These are phyloP conservation scores for Druon quercuslanigerum DNA, from an alignment of 1,140 invertebrate species.

Conservation along the genomic window DNA sequence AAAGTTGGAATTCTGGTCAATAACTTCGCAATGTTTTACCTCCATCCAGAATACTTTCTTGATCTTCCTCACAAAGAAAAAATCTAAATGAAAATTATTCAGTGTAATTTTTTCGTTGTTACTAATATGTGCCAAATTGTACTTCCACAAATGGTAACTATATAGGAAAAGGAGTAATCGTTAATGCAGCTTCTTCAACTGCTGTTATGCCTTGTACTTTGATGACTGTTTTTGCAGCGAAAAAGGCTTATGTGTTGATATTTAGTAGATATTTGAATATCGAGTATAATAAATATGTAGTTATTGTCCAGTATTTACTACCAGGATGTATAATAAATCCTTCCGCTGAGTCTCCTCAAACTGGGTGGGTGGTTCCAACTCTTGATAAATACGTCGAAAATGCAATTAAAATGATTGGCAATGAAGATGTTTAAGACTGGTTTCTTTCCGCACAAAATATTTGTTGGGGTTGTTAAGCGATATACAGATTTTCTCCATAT, in stretches of 20 bases:
- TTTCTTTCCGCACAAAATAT: conserved; percentile 74
- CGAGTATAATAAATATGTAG: conserved; percentile 79
- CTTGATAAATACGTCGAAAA: conserved; percentile 78
- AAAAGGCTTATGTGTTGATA: conserved; percentile 78
- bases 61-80: conserved; percentile 67
- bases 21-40: conserved; percentile 82
- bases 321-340: conserved; percentile 83
- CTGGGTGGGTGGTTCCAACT: conserved; percentile 76
- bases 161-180: conserved; percentile 78
- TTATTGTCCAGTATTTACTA: conserved; percentile 79
- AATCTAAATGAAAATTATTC: conserved; percentile 78
- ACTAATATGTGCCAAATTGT: conserved; percentile 87
- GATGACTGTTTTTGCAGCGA: conserved; percentile 77
- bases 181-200: conserved; percentile 82
- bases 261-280: conserved; percentile 77
- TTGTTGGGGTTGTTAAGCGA: conserved; percentile 63
- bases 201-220: conserved; percentile 77
- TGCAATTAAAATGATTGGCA: conserved; percentile 78
- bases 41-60: conserved; percentile 78
- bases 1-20: conserved; percentile 81
- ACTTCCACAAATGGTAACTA: conserved; percentile 81
- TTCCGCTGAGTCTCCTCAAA: conserved; percentile 77
- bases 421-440: conserved; percentile 77
- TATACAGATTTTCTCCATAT: conserved; percentile 52
- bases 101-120: conserved; percentile 85